These are phyloP conservation scores for Pluvialis apricaria DNA, from an alignment of 2,113 vertebrate species.

Conservation along the genomic window DNA sequence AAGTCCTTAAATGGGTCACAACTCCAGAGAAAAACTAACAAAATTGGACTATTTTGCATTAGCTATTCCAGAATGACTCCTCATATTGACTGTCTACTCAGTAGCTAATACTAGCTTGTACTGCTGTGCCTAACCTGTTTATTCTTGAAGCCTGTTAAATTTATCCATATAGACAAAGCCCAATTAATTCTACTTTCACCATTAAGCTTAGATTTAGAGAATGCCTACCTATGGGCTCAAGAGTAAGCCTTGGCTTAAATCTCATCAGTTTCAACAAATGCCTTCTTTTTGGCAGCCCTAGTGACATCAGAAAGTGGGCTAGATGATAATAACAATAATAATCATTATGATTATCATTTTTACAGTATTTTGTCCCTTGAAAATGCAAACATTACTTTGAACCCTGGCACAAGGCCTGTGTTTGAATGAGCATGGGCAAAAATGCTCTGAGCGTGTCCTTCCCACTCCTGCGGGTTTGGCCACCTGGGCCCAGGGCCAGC, in stretches of 20 bases:
- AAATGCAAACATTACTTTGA: background rate
- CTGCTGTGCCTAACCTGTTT: background rate
- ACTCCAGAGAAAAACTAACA: background rate
- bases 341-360: background rate
- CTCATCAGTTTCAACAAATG: background rate
- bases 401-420: background rate
- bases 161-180: background rate
- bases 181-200: background rate
- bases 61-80: background rate
- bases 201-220: background rate
- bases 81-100: background rate
- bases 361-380: background rate
- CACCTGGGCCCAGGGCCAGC: background rate
- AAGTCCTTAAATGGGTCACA: background rate
- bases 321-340: background rate
- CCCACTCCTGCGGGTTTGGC: rapidly evolving
- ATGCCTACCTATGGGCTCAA: background rate
- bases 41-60: background rate
- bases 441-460: background rate
- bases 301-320: background rate
- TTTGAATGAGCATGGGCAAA: background rate
- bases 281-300: background rate
- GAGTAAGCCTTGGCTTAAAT: background rate
- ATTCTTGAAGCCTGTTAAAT: background rate
- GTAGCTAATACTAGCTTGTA: background rate